Base-by-base conservation (phyloP, 1,140 invertebrate species). In the Lineus longissimus region DNA sequence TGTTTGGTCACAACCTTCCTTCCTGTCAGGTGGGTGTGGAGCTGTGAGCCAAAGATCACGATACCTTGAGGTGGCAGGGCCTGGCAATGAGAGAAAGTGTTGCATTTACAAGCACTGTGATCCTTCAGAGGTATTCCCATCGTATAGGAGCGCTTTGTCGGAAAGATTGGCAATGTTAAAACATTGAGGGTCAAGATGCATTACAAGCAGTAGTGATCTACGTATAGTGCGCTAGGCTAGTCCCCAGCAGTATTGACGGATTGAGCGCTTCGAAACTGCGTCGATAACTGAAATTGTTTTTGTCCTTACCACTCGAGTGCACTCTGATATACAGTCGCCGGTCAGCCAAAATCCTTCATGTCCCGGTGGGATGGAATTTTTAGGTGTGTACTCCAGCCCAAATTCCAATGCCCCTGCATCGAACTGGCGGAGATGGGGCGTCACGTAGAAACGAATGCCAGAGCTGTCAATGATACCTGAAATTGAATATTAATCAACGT, bases 371-470 rank as follows among this genome's bases (percentile, higher is more conserved):
- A 99, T 95, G 0, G 94, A 94, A 92, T 98, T 98, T 84, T 98
- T 98, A 76, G 97, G 93, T 0, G 90, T 95, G 75, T 99, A 99
- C 73, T 98, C 93, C 4, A 98, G 79, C 0, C 97, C 97, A 1
- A 99, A 78, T 84, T 99, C 97, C 82, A 99, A 94, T 0, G 98
- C 92, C 1, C 91, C 95, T 0, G 95, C 95, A 74, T 99, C 95
- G 77, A 91, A 90, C 64, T 86, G 82, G 51, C 96, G 84, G 15
- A 95, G 80, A 25, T 83, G 65, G 40, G 71, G 61, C 6, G 85
- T 86, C 64, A 85, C 83, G 83, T 86, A 67, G 85, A 98, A 87
- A 64, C 86, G 83, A 43, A 98, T 88, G 0, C 96, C 95, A 0
- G 94, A 97, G 70, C 88, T 93, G 78, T 98, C 95, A 7, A 94